Conservation (phyloP, 2,797 vertebrate species). For the Pantherophis alleghaniensis region DNA sequence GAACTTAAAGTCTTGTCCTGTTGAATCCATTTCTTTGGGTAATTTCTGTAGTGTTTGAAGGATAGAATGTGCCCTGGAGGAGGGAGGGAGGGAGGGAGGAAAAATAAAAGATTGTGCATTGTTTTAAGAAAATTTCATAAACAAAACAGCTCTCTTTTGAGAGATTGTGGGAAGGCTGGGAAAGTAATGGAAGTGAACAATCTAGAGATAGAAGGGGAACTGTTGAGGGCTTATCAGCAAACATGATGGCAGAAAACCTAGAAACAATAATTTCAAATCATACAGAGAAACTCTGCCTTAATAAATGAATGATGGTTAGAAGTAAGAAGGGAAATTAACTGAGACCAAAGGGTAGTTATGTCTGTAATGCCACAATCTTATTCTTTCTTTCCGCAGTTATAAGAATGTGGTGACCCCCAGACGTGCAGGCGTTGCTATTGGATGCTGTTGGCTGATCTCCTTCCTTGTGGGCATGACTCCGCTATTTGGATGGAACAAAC, state of each 20-base stretch:
- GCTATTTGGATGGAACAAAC: conserved; percentile 97
- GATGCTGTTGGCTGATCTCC: conserved; percentile 88
- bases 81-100: background rate
- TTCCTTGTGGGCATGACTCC: conserved; percentile 92
- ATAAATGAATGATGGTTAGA: background rate
- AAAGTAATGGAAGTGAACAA: background rate
- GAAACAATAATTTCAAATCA: background rate
- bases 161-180: background rate
- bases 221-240: background rate
- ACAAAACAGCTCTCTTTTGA: background rate
- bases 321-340: background rate
- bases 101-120: background rate
- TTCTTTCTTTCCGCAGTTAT: conserved; percentile 76
- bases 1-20: background rate
- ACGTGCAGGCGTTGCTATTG: conserved; percentile 84
- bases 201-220: background rate
- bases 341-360: background rate
- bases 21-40: background rate
- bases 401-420: conserved; percentile 87
- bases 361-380: background rate
- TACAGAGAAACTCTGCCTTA: background rate
- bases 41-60: background rate
- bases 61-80: background rate
- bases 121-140: background rate
- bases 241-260: background rate